Percentiles rank a stretch among this genome's conserved stretches.
Evolutionary conservation across 2,888 invertebrate genomes (phyloP).

Genomic region (Leucoma salicis): DNA sequence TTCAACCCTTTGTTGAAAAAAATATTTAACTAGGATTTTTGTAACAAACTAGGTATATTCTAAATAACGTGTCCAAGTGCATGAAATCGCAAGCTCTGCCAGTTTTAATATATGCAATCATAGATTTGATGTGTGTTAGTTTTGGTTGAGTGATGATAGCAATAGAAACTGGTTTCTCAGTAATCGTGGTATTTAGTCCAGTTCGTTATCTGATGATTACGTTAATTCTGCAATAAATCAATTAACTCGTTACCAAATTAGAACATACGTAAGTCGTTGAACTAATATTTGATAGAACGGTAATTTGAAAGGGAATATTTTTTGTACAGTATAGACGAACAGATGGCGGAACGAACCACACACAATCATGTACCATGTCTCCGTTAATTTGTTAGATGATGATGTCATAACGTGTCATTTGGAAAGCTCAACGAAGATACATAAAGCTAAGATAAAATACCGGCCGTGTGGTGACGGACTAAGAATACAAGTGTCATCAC

Average conservation of each 20-base stretch:
- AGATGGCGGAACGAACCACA: slow-evolving; percentile 47
- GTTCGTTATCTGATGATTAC: slow-evolving; percentile 4
- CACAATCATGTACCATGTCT: neutral
- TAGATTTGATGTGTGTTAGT: neutral
- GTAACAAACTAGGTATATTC: too few relatives aligned
- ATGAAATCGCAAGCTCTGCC: neutral
- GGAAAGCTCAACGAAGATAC: too few relatives aligned
- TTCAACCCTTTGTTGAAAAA: too few relatives aligned
- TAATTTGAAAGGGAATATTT: slow-evolving; percentile 39
- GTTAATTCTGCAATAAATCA: slow-evolving; percentile 14
- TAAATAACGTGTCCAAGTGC: too few relatives aligned
- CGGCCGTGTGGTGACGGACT: too few relatives aligned
- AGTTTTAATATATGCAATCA: neutral
- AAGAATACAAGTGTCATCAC: too few relatives aligned
- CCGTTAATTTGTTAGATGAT: neutral
- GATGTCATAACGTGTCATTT: neutral
- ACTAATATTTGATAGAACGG: slow-evolving; percentile 48
- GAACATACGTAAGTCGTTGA: slow-evolving; percentile 38
- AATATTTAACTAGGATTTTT: too few relatives aligned
- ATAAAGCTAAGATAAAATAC: too few relatives aligned
- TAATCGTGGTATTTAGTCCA: slow-evolving; percentile 6
- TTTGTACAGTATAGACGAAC: slow-evolving; percentile 53
- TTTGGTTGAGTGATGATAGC: slow-evolving; percentile 4
- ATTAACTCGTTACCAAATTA: slow-evolving; percentile 10
- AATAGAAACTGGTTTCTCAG: slow-evolving; percentile 2